Evolutionary conservation across 2,113 vertebrate species (phyloP).

Genomic region (Catharus fuscescens): DNA sequence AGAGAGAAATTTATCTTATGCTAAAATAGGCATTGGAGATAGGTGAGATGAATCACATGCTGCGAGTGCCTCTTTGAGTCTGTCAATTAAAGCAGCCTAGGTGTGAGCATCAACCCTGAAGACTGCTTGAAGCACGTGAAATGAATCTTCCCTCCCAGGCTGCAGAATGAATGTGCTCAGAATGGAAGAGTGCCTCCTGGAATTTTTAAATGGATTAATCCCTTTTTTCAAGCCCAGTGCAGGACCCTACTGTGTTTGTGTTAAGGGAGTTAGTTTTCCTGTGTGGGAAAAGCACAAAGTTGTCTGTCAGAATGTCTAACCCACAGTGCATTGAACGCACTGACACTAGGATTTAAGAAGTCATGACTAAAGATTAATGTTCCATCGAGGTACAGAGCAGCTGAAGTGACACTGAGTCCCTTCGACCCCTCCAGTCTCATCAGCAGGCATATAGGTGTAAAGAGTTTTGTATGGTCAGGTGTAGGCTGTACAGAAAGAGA

Average conservation of each 20-base stretch:
- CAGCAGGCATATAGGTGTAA: not conserved
- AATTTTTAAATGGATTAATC: not conserved
- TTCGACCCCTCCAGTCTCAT: not conserved
- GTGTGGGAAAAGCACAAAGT: not conserved
- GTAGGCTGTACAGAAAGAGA: not conserved
- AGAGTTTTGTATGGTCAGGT: not conserved
- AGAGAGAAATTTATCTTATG: constrained; percentile 29
- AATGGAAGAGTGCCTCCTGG: not conserved
- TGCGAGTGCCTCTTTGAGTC: not conserved
- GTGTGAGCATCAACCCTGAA: not conserved
- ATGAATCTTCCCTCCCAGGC: not conserved
- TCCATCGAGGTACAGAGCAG: not conserved
- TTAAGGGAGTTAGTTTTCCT: not conserved
- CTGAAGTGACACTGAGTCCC: not conserved
- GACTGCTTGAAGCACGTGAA: not conserved
- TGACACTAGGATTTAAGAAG: not conserved
- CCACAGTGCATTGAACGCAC: not conserved
- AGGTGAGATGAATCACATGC: constrained; percentile 45
- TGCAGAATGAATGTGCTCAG: not conserved
- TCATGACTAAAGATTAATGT: not conserved
- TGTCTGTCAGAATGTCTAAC: not conserved
- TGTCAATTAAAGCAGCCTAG: not conserved
- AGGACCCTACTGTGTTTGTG: not conserved
- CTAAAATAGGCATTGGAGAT: not conserved
- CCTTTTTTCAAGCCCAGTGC: not conserved